Evolutionary conservation across 2,797 vertebrate genomes (phyloP).

Genomic region (Malurus leucopterus): DNA sequence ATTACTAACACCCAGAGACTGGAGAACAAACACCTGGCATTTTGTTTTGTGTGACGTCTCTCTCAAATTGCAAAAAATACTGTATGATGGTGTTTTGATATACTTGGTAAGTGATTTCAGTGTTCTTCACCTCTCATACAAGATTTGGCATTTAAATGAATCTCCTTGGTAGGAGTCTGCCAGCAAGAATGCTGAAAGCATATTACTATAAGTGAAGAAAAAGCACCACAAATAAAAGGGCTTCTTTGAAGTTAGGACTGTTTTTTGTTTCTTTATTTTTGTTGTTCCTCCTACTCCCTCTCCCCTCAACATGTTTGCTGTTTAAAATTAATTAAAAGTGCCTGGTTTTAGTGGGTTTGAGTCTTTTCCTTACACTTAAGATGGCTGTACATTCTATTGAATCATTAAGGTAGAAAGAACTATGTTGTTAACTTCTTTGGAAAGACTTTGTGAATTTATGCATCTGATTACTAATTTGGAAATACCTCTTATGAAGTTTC

Average conservation of each 20-base stretch:
- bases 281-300: not conserved
- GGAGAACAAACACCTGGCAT: not conserved
- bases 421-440: not conserved
- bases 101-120: not conserved
- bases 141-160: not conserved
- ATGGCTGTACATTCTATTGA: not conserved
- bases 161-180: not conserved
- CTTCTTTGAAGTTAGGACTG: not conserved
- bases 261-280: not conserved
- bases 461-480: not conserved
- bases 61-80: not conserved
- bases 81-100: not conserved
- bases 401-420: not conserved
- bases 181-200: not conserved
- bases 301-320: not conserved
- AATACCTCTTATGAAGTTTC: not conserved
- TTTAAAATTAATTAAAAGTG: not conserved
- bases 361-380: not conserved
- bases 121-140: not conserved
- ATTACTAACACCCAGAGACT: not conserved
- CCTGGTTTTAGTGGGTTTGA: accelerated
- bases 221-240: not conserved
- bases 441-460: not conserved
- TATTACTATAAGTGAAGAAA: not conserved
- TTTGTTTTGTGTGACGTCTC: not conserved